Base-by-base conservation (phyloP, 1,140 invertebrate genomes). In the Panulirus ornatus region DNA sequence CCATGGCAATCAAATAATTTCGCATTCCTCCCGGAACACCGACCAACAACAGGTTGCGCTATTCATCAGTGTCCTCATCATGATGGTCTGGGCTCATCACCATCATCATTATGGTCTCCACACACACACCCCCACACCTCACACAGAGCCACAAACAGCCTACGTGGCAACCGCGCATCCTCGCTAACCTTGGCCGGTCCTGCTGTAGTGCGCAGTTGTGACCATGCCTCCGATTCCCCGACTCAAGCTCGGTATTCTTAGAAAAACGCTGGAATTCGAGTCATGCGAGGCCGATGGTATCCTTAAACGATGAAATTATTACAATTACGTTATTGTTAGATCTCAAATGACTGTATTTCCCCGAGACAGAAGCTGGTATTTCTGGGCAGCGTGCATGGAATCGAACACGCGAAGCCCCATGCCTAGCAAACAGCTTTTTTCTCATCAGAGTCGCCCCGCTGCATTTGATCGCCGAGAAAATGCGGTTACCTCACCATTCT, bases 181-280 rank as follows among this genome's bases (percentile, higher is more conserved):
- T 34, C 82, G 63, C 16, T 84, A 84, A 84, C 83, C 83, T 84
- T 84, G 83, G 70, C 54, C 63, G 44, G 40, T 47, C 63, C 42
- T 63, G 66, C 70, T 73, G 66, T 84, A 84, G 83, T 84, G 83
- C 83, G 83, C 83, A 84, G 83, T 84, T 84, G 83, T 27, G 66
- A 58, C 83, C 44, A 47, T 27, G 16, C 30, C 58, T 66, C 58
- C 58, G 58, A 66, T 66, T 66, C 58, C 58, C n/a, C 5, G 0
- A 30, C 5, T n/a, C n/a, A n/a, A n/a, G n/a, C n/a, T n/a, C n/a
- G n/a, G n/a, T n/a, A n/a, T n/a, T n/a, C n/a, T n/a, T n/a, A n/a
- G n/a, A n/a, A n/a, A n/a, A n/a, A n/a, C n/a, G n/a, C n/a, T n/a
- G n/a, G n/a, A n/a, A n/a, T n/a, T n/a, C n/a, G n/a, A n/a, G n/a